Evolutionary conservation across 35 echinoderm and acorn worm genomes (phyloP), one percentile per base, ranked within the genome.

Genomic region (Apostichopus japonicus): DNA sequence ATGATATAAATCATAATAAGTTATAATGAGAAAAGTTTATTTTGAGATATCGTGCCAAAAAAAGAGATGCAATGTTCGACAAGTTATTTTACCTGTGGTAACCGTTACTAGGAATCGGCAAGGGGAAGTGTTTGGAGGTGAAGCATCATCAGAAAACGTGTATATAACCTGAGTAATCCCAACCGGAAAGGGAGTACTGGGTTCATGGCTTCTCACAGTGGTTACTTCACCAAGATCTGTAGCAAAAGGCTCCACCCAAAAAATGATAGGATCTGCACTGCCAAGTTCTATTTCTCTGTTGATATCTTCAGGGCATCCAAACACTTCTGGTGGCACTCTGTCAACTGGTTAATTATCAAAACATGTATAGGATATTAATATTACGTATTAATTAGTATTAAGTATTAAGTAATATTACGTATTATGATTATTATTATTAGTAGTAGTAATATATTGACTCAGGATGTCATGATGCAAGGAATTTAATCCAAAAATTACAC

Each of bases 51-150:
- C 13, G 13, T 10, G 57, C 13, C 13, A 10, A 10, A 10, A 8
- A 61, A 61, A 11, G 9, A 10, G 57, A 75, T 75, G 22, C 14
- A 75, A 75, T 19, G 22, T 44, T 44, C 33, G n/a, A 23, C 15
- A 75, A 19, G 71, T 7, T 1, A 75, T 19, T n/a, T 19, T 79
- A 91, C 90, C 72, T 55, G 71, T 57, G 44, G 72, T 55, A 54
- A 93, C 80, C 10, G 11, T 53, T 4, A 93, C 82, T 67, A 2
- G 16, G 56, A 93, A 93, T 76, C 5, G 17, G 72, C 92, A 93
- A 1, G 1, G 9, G 3, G 52, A 33, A 8, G 67, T n/a, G 15
- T 93, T 93, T 19, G 56, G 58, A 7, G 73, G 44, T 19, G 55
- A 10, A 53, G 92, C 56, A 53, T 86, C 92, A 93, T 93, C 92